Percentiles rank a stretch among this genome's conserved stretches.
phyloP scores from a whole-genome alignment of 2,888 invertebrate species.

The Stratiomys singularior region DNA sequence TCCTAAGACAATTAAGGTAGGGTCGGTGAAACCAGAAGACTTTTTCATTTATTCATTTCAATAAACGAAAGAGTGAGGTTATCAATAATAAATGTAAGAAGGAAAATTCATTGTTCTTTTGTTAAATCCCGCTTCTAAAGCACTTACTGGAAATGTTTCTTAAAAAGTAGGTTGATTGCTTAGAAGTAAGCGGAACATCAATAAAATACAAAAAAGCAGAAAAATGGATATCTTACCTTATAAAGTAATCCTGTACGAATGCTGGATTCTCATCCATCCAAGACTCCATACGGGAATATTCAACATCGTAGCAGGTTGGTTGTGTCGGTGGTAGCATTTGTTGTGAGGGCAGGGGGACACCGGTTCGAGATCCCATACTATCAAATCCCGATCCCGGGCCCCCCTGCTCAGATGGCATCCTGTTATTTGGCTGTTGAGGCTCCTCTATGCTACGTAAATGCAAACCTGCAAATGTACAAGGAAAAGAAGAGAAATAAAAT shows the following conservation, averaged over 20 bases:
- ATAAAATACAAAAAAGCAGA: too few relatives aligned
- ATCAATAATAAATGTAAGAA: too few relatives aligned
- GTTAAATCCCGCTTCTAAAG: too few relatives aligned
- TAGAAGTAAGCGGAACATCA: too few relatives aligned
- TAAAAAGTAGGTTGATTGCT: too few relatives aligned
- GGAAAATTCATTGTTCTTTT: too few relatives aligned
- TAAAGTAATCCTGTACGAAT: conserved; percentile 94
- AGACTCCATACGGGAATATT: conserved; percentile 90
- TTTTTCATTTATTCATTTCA: too few relatives aligned
- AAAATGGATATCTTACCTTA: conserved; percentile 75
- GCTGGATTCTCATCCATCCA: conserved; percentile 98
- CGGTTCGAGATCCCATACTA: conserved; percentile 66
- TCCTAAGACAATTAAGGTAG: too few relatives aligned
- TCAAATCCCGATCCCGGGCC: conserved; percentile 74
- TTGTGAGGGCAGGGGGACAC: conserved; percentile 65
- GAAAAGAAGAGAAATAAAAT: conserved; percentile 13
- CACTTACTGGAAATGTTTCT: too few relatives aligned
- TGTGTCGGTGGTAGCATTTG: conserved; percentile 59
- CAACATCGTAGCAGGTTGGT: conserved; percentile 77
- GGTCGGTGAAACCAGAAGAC: too few relatives aligned
- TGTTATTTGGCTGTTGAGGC: conserved; percentile 69
- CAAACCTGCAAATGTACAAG: conserved; percentile 74
- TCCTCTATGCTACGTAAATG: conserved; percentile 88
- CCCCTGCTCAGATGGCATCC: conserved; percentile 73
- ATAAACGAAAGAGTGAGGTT: too few relatives aligned